These are phyloP conservation scores for Cherax destructor DNA, from an alignment of 1,140 invertebrate species.

Conservation along the genomic window DNA sequence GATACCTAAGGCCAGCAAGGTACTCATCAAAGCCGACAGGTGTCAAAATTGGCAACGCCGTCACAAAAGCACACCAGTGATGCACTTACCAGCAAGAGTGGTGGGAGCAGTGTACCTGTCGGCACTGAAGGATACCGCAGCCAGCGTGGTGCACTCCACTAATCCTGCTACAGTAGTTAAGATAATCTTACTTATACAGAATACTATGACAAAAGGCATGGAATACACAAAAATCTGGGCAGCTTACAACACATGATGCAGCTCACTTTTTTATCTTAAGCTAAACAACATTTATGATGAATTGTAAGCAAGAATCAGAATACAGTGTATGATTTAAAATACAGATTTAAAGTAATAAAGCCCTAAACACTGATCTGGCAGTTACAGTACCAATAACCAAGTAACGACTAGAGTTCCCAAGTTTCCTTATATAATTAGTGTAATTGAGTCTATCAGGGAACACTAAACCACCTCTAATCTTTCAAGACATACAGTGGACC, in stretches of 20 bases:
- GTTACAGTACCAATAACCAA: neutral
- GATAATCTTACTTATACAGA: neutral
- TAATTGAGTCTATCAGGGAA: neutral
- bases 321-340: neutral
- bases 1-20: neutral
- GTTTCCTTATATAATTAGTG: neutral
- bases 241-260: neutral
- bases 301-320: neutral
- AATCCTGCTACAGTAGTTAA: neutral
- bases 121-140: neutral
- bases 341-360: neutral
- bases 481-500: no score
- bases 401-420: neutral
- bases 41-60: neutral
- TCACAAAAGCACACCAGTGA: neutral
- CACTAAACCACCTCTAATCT: neutral
- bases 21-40: neutral
- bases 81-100: neutral
- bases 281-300: neutral
- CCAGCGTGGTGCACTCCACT: slow-evolving; percentile 1
- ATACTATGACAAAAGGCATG: neutral
- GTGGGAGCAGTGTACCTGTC: neutral
- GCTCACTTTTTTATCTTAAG: neutral
- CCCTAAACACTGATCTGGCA: neutral
- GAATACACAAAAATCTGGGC: neutral